Conservation (phyloP, 2,113 vertebrate genomes). For the Ursus arctos region DNA sequence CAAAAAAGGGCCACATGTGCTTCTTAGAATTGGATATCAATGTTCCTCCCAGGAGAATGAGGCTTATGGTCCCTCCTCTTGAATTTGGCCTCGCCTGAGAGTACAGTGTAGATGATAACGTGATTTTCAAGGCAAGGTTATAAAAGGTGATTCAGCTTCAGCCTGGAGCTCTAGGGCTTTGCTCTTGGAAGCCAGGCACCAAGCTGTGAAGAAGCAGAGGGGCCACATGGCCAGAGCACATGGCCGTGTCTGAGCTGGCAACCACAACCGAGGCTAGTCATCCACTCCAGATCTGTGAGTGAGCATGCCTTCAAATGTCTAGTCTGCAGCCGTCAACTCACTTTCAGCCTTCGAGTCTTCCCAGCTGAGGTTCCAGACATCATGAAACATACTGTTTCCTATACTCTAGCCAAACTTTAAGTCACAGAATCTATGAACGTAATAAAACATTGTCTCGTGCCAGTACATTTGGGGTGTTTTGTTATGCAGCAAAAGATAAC, state of each 20-base stretch:
- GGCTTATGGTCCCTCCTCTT: background rate
- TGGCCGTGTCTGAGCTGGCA: background rate
- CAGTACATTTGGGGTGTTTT: background rate
- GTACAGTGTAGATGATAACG: background rate
- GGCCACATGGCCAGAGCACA: too few species aligned
- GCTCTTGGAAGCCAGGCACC: background rate
- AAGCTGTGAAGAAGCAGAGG: background rate
- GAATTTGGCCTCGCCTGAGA: background rate
- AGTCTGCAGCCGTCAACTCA: background rate
- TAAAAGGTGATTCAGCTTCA: background rate
- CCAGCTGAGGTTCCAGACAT: background rate
- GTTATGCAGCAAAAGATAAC: background rate
- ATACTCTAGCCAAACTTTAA: background rate
- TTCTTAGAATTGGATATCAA: background rate
- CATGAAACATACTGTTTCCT: background rate
- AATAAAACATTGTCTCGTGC: background rate
- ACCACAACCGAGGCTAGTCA: background rate
- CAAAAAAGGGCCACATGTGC: background rate
- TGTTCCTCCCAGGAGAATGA: background rate
- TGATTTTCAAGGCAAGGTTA: background rate
- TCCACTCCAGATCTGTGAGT: background rate
- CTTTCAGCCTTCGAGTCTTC: background rate
- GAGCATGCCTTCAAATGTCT: too few species aligned
- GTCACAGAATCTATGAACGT: background rate
- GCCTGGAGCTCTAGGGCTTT: background rate